Percentiles rank a stretch among this genome's conserved stretches.
Evolutionary conservation across 2,797 vertebrate species (phyloP).

Genomic region (Pseudotriccus pelzelni): DNA sequence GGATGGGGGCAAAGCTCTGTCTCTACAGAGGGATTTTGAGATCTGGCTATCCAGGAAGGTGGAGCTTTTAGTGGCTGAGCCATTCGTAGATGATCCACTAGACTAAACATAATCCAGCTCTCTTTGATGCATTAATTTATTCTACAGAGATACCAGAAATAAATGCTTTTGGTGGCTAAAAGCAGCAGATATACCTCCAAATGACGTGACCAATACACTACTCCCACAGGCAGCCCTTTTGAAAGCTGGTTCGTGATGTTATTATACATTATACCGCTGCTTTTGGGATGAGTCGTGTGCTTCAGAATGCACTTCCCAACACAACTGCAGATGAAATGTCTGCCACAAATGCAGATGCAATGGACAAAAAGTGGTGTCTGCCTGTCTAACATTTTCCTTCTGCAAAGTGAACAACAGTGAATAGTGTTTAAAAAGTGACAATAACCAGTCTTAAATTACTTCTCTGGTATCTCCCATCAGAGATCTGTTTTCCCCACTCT

Average conservation of each 20-base stretch:
- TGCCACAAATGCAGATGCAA: neutral
- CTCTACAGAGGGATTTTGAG: neutral
- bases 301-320: neutral
- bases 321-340: neutral
- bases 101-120: neutral
- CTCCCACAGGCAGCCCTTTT: neutral
- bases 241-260: constrained; percentile 15
- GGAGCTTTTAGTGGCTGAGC: neutral
- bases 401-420: neutral
- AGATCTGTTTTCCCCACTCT: neutral
- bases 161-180: neutral
- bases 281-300: neutral
- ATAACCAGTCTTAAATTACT: neutral
- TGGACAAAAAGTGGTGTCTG: neutral
- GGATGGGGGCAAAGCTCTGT: neutral
- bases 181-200: neutral
- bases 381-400: neutral
- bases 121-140: neutral
- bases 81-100: neutral
- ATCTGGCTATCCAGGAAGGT: neutral
- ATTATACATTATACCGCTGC: neutral
- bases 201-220: neutral
- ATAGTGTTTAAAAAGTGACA: neutral
- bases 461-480: neutral
- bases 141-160: neutral